Conservation (phyloP, 2,797 vertebrate genomes). For the Hemibagrus guttatus region DNA sequence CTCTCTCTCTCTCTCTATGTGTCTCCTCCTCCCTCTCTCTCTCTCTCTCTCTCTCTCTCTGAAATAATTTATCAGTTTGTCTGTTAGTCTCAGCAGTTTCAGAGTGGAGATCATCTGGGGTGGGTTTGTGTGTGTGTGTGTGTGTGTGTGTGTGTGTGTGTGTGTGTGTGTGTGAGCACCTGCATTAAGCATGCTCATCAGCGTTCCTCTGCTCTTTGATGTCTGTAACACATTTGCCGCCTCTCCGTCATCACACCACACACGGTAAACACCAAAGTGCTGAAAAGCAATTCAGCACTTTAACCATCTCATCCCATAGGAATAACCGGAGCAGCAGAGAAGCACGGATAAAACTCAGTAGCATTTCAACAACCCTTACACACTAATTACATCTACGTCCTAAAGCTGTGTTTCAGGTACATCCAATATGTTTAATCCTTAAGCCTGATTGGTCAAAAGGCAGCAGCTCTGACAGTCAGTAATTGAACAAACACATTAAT, state of each 20-base stretch:
- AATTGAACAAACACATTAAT: background rate
- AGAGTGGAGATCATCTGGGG: background rate
- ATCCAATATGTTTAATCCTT: background rate
- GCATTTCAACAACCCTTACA: background rate
- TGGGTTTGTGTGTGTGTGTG: background rate
- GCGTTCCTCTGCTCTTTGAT: background rate
- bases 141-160: constrained; percentile 21
- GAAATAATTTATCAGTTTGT: background rate
- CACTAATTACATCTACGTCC: background rate
- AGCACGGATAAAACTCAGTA: background rate
- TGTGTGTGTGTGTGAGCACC: background rate
- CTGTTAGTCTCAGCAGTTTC: constrained; percentile 10
- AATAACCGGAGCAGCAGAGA: background rate
- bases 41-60: background rate
- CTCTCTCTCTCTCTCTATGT: background rate
- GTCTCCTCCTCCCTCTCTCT: background rate
- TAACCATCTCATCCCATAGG: background rate
- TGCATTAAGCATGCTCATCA: constrained; percentile 2
- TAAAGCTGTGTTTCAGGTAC: background rate
- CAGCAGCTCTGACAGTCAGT: background rate
- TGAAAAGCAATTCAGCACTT: background rate
- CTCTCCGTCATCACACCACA: background rate
- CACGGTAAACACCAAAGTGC: background rate
- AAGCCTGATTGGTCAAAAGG: background rate
- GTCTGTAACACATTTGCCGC: background rate